Evolutionary conservation across 2,113 vertebrate genomes (phyloP), one percentile per base, ranked within the genome.

Genomic region (Burhinus oedicnemus): DNA sequence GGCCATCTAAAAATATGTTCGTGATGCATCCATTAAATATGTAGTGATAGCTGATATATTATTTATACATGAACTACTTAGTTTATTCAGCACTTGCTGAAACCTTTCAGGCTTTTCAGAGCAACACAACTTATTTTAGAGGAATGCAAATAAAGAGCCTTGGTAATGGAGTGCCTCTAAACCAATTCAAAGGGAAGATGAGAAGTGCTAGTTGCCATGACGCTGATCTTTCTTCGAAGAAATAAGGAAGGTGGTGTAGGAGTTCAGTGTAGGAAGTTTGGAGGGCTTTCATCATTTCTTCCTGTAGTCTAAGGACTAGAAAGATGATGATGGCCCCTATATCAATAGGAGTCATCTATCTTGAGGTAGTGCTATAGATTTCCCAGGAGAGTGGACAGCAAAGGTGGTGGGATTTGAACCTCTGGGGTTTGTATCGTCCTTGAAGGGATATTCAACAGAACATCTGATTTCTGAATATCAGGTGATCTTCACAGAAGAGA

Each of bases 51-150:
- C 57, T 93, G 57, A 95, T 96, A 15, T 10, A 96, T 97, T 96
- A 96, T 97, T 97, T 97, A 97, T 93, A 83, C 44, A 7, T 93
- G 94, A 97, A 94, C 96, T 96, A 90, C 91, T 96, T 97, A 60
- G 69, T 90, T 80, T 75, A 69, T 84, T 92, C 90, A 77, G 70
- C 38, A 54, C 34, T 96, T 88, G 54, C 77, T 65, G 60, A 89
- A 88, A 89, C 38, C 60, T 81, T 90, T 92, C 62, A 79, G 79
- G 76, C n/a, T 90, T 87, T 94, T 95, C 7, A 3, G 69, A 95
- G 79, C 65, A 87, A 34, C 58, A 62, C 27, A 82, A 82, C 68
- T 95, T 96, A 55, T 91, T 97, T 96, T 64, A 74, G 84, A 91
- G 75, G 60, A 94, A 80, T 77, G n/a, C 74, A 95, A 66, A 85